Percentiles rank a stretch among this genome's conserved stretches.
These are phyloP conservation scores for Sanderia malayensis DNA, from an alignment of 30 jellyfish, hydroid and myxozoan species.

Conservation along the genomic window DNA sequence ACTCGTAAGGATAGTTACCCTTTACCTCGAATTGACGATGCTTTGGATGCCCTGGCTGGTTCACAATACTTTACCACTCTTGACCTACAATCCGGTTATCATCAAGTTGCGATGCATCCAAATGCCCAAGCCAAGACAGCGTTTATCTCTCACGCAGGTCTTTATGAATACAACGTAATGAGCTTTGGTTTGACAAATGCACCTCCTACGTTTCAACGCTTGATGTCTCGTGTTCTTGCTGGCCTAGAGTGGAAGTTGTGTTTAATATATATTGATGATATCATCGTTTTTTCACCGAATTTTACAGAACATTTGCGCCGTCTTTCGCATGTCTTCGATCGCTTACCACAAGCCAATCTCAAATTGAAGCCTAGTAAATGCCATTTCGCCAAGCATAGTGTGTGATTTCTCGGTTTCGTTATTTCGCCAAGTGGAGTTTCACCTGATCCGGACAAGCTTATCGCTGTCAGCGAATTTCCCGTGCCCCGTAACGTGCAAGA, in stretches of 20 bases:
- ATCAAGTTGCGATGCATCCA: slow-evolving; percentile 41
- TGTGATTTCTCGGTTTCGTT: slow-evolving; percentile 50
- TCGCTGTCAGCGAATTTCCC: slow-evolving; percentile 18
- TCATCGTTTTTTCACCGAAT: no score
- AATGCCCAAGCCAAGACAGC: slow-evolving; percentile 38
- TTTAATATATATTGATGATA: no score
- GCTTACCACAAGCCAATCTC: slow-evolving; percentile 30
- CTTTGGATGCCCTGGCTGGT: slow-evolving; percentile 26
- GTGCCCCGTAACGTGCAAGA: no score
- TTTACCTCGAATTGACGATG: no score
- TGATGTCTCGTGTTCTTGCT: slow-evolving; percentile 28
- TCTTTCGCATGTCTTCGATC: slow-evolving; percentile 38
- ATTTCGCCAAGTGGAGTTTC: slow-evolving; percentile 37
- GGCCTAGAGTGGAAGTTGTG: slow-evolving; percentile 46
- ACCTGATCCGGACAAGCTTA: slow-evolving; percentile 45
- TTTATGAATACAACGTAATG: slow-evolving; percentile 23
- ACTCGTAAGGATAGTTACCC: slow-evolving; percentile 28
- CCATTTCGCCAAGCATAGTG: slow-evolving; percentile 17
- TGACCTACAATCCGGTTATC: slow-evolving; percentile 49
- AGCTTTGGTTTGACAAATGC: no score
- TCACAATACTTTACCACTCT: slow-evolving; percentile 24
- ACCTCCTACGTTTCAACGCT: no score
- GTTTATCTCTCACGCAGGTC: slow-evolving; percentile 35
- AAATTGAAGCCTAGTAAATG: slow-evolving; percentile 43
- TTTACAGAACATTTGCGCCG: slow-evolving; percentile 39